These are phyloP conservation scores for Polypterus bichir DNA, from an alignment of 2,113 vertebrate species.

Conservation along the genomic window DNA sequence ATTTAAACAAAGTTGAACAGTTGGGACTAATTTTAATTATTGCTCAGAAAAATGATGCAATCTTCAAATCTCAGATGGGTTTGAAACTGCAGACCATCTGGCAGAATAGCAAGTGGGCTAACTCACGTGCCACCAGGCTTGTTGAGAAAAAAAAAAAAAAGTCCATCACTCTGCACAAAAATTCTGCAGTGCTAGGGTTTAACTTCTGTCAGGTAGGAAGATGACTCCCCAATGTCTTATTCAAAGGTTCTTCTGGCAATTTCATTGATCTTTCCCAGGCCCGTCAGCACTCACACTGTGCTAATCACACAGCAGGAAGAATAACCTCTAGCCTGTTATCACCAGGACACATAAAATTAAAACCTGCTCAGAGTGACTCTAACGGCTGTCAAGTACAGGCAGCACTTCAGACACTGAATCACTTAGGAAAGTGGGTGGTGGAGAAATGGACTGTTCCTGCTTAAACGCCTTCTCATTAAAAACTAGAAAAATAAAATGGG, in stretches of 20 bases:
- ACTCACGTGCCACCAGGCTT: not conserved
- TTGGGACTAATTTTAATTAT: too few species aligned
- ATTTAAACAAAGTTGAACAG: too few species aligned
- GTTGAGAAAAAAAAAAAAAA: not conserved
- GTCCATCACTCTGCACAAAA: not conserved
- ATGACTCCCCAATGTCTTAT: constrained; percentile 14
- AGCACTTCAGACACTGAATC: not conserved
- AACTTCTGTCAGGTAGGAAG: constrained; percentile 11
- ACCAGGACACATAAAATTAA: not conserved
- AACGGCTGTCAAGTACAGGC: not conserved
- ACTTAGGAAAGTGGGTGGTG: constrained; percentile 8
- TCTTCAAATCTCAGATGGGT: too few species aligned
- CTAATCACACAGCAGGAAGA: constrained; percentile 19
- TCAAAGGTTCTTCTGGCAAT: constrained; percentile 20
- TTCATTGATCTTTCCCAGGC: constrained; percentile 28
- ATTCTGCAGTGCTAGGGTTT: constrained; percentile 11
- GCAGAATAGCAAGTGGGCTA: not conserved
- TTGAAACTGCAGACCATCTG: not conserved
- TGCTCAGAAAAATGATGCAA: too few species aligned
- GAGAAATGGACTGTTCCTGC: constrained; percentile 1
- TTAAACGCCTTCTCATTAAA: too few species aligned
- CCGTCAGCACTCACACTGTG: constrained; percentile 17
- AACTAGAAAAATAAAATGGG: too few species aligned
- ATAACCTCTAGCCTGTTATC: constrained; percentile 7
- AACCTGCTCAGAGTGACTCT: constrained; percentile 2